These are phyloP conservation scores for Euspilapteryx auroguttella DNA, from an alignment of 2,888 invertebrate genomes.

Conservation along the genomic window DNA sequence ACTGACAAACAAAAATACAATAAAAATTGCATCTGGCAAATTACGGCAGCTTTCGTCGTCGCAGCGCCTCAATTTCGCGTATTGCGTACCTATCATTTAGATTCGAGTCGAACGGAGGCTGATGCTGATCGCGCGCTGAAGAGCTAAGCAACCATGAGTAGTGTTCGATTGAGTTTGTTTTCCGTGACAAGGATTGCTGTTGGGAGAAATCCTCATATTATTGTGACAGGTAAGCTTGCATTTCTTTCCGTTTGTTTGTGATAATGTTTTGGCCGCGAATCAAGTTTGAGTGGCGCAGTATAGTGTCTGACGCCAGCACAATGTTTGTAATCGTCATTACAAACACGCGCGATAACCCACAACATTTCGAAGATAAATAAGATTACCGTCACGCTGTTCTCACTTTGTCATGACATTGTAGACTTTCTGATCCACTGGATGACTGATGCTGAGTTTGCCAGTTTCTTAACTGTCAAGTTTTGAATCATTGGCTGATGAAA, in stretches of 20 bases:
- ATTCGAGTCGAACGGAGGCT: constrained; percentile 26
- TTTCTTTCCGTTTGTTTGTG: no score
- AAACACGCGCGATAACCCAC: not conserved
- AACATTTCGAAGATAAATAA: no score
- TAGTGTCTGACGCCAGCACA: not conserved
- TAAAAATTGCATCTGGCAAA: constrained; percentile 41
- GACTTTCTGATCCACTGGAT: no score
- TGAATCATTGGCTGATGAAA: no score
- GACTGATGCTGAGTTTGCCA: no score
- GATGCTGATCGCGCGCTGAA: constrained; percentile 35
- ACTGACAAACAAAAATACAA: constrained; percentile 59
- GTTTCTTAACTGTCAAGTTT: no score
- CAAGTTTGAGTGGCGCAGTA: constrained; percentile 29
- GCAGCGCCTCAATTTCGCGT: constrained; percentile 28
- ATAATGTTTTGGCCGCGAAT: constrained; percentile 33
- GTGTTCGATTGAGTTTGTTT: constrained; percentile 50
- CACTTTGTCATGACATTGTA: no score
- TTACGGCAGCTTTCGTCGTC: constrained; percentile 15
- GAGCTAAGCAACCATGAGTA: constrained; percentile 40
- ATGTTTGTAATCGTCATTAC: not conserved
- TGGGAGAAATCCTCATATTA: constrained; percentile 44
- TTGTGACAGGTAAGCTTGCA: constrained; percentile 26
- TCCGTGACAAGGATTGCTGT: constrained; percentile 50
- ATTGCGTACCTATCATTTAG: constrained; percentile 16
- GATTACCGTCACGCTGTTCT: no score